Conservation (phyloP, 2,888 invertebrate genomes). For the Tuberolachnus salignus region DNA sequence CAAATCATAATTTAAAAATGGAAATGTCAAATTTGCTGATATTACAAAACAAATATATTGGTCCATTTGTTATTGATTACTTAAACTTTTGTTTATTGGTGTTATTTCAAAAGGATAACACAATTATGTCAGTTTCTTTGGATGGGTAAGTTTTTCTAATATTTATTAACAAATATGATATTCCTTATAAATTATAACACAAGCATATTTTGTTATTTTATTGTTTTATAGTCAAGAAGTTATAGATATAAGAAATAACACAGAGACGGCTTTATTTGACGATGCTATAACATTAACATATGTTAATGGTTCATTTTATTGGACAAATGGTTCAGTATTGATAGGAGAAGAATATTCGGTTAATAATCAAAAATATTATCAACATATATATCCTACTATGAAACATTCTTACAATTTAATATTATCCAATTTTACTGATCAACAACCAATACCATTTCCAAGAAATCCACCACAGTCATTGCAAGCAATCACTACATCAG, state of each 20-base stretch:
- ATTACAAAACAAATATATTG: conserved; percentile 72
- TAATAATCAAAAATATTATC: conserved; percentile 62
- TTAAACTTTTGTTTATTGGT: conserved; percentile 80
- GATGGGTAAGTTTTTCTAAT: conserved; percentile 71
- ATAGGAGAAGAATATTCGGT: conserved; percentile 75
- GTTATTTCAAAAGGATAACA: conserved; percentile 75
- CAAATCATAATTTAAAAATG: conserved; percentile 76
- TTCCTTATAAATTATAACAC: conserved; percentile 58
- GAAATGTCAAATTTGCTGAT: conserved; percentile 70
- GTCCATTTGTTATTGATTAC: conserved; percentile 83
- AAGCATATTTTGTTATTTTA: background rate
- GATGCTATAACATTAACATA: conserved; percentile 78
- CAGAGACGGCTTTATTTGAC: conserved; percentile 76
- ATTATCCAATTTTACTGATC: conserved; percentile 49
- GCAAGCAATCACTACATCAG: conserved; percentile 80
- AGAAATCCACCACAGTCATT: conserved; percentile 79
- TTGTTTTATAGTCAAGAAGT: conserved; percentile 68
- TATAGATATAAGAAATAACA: conserved; percentile 75
- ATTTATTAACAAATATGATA: background rate
- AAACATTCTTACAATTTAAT: conserved; percentile 28
- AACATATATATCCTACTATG: conserved; percentile 34
- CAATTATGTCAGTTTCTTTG: conserved; percentile 79
- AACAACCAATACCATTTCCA: conserved; percentile 79
- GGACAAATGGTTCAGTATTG: conserved; percentile 81
- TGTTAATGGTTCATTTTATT: conserved; percentile 80